phyloP scores from a whole-genome alignment of 1,140 invertebrate genomes.

The Cotesia glomerata region DNA sequence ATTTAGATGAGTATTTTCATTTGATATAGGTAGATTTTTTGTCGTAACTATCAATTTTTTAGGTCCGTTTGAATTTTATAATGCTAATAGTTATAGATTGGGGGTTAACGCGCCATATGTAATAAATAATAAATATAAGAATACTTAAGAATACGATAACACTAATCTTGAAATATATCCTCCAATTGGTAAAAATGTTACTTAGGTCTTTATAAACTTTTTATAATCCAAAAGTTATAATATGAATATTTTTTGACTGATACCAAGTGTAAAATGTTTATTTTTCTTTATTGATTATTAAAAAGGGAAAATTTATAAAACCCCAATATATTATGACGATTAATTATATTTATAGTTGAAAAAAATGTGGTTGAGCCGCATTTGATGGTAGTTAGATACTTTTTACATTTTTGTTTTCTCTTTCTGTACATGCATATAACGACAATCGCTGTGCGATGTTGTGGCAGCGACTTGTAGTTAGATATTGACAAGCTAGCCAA shows the following conservation, averaged over 20 bases:
- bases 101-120: background rate
- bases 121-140: background rate
- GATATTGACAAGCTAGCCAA: background rate
- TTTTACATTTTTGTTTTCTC: background rate
- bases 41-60: background rate
- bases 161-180: constrained; percentile 22
- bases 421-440: background rate
- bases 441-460: constrained; percentile 2
- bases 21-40: background rate
- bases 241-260: no score
- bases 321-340: background rate
- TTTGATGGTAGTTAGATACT: background rate
- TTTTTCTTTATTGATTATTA: background rate
- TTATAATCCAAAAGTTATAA: no score
- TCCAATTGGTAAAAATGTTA: constrained; percentile 20
- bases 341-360: background rate
- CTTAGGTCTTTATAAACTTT: constrained; percentile 8
- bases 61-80: background rate
- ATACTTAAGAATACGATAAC: constrained; percentile 5
- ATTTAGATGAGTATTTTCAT: background rate
- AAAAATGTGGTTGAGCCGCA: background rate
- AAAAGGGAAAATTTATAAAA: background rate
- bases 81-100: background rate
- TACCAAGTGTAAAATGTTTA: background rate
- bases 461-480: background rate